Conservation (phyloP, 2,888 invertebrate genomes). For the Cyrtodaria siliqua region DNA sequence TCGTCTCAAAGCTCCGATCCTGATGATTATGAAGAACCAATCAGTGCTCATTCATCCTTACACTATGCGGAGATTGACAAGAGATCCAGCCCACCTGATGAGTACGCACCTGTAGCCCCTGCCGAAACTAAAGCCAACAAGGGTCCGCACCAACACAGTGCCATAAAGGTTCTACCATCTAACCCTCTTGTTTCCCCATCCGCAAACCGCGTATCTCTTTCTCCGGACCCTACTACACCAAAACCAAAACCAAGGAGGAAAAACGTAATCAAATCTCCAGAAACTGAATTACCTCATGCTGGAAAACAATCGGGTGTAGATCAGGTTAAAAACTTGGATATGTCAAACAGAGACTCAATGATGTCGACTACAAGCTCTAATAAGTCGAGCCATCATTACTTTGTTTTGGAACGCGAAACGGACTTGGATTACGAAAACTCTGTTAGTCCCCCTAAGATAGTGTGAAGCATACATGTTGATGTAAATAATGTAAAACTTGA, state of each 20-base stretch:
- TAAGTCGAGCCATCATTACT: constrained; percentile 61
- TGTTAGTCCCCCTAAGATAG: constrained; percentile 45
- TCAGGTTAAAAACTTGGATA: not conserved
- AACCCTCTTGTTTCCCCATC: constrained; percentile 27
- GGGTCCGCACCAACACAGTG: constrained; percentile 18
- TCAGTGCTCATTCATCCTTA: constrained; percentile 38
- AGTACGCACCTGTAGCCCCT: constrained; percentile 2
- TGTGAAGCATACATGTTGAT: constrained; percentile 11
- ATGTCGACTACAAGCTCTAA: constrained; percentile 34
- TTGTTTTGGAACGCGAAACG: constrained; percentile 47
- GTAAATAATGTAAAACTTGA: too few relatives aligned
- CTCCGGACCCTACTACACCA: not conserved
- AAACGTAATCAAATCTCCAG: not conserved
- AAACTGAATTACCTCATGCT: not conserved
- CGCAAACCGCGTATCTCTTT: not conserved
- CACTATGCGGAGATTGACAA: constrained; percentile 33
- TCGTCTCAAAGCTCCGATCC: constrained; percentile 13
- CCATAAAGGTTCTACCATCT: constrained; percentile 41
- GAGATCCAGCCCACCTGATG: not conserved
- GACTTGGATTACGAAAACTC: constrained; percentile 51
- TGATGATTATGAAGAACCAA: constrained; percentile 55
- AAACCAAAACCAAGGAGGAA: constrained; percentile 19
- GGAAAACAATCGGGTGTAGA: not conserved
- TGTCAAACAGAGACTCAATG: constrained; percentile 33
- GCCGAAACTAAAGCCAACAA: not conserved